These are phyloP conservation scores for Nasonia vitripennis DNA, from an alignment of 1,140 invertebrate species.

Conservation along the genomic window DNA sequence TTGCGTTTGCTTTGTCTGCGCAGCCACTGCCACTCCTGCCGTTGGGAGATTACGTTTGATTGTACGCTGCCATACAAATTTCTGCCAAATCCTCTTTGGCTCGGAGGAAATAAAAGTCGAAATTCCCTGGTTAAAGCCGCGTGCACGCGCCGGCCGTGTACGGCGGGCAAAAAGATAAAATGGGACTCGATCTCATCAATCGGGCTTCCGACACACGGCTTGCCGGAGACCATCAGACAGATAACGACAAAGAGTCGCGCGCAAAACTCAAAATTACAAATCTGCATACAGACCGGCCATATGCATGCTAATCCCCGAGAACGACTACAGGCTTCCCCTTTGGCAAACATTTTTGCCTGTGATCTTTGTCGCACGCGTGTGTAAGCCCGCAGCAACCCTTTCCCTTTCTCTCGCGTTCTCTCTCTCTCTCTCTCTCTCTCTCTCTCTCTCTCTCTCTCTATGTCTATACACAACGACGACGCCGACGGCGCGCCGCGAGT, in stretches of 20 bases:
- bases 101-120: too few species aligned
- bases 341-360: neutral
- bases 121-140: too few species aligned
- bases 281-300: conserved; percentile 22
- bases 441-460: neutral
- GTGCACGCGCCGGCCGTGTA: neutral
- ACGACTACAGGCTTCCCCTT: neutral
- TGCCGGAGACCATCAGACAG: too few species aligned
- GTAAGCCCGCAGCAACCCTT: neutral
- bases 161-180: neutral
- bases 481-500: neutral
- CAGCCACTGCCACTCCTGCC: too few species aligned
- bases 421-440: neutral
- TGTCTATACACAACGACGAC: neutral
- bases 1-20: neutral
- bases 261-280: conserved; percentile 41
- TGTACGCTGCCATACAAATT: too few species aligned
- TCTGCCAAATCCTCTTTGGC: too few species aligned
- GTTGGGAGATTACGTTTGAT: too few species aligned
- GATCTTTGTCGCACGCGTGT: neutral
- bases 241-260: conserved; percentile 3
- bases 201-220: too few species aligned
- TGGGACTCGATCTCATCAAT: neutral
- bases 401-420: too few species aligned
- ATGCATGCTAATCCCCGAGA: conserved; percentile 39